Evolutionary conservation across 1,140 invertebrate genomes (phyloP).

Genomic region (Lucilia sericata): DNA sequence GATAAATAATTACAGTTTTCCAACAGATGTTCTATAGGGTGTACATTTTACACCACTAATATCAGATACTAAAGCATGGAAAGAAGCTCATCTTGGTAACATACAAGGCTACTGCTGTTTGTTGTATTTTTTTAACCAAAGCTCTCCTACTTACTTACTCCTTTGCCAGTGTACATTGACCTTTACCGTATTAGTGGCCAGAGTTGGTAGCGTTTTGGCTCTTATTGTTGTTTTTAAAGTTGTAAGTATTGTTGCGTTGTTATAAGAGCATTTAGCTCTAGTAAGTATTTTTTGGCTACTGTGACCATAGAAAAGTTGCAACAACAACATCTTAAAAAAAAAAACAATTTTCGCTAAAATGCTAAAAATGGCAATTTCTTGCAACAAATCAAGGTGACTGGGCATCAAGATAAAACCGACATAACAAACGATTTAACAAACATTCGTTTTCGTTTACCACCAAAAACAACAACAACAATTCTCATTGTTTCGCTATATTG

Average conservation of each 20-base stretch:
- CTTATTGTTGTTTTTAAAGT: conserved; percentile 24
- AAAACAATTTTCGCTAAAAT: conserved; percentile 47
- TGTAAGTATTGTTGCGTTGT: conserved; percentile 21
- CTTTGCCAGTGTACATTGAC: conserved; percentile 32
- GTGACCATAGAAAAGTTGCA: conserved; percentile 1
- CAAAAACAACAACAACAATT: not conserved
- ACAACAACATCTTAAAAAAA: not conserved
- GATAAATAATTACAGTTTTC: too few relatives aligned
- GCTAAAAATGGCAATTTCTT: conserved; percentile 49
- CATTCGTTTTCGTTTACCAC: conserved; percentile 36
- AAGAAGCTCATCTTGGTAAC: conserved; percentile 46
- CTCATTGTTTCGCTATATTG: not conserved
- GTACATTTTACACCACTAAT: not conserved
- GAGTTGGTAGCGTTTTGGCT: conserved; percentile 11
- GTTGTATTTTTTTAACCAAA: not conserved
- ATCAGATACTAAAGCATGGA: conserved; percentile 42
- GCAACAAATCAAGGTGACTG: conserved; percentile 49
- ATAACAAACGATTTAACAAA: conserved; percentile 49
- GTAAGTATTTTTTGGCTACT: conserved; percentile 38
- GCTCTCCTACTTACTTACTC: not conserved
- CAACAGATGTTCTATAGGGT: not conserved
- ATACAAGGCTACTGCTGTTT: conserved; percentile 29
- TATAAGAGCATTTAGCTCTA: conserved; percentile 1
- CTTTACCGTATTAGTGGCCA: conserved; percentile 15
- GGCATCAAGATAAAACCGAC: conserved; percentile 47